These are phyloP conservation scores for Andrena bicolor DNA, from an alignment of 2,888 invertebrate species.

Conservation along the genomic window DNA sequence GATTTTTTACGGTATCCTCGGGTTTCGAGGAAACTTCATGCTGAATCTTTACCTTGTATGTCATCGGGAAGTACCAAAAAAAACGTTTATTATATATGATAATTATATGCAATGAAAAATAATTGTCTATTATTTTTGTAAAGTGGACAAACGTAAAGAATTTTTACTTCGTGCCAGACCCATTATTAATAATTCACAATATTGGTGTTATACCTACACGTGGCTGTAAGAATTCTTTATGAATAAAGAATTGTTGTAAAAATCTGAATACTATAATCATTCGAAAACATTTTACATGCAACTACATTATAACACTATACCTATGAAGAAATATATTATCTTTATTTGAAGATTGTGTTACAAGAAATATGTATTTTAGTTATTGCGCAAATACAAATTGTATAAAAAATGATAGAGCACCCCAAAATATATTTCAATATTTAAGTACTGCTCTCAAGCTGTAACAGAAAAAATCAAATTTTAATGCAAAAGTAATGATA, in stretches of 20 bases:
- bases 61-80: too few relatives aligned
- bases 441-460: slow-evolving; percentile 81
- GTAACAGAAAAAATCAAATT: slow-evolving; percentile 66
- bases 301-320: neutral
- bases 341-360: slow-evolving; percentile 43
- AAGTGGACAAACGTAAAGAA: slow-evolving; percentile 80
- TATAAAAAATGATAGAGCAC: slow-evolving; percentile 2
- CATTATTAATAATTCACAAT: slow-evolving; percentile 80
- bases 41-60: too few relatives aligned
- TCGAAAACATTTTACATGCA: neutral
- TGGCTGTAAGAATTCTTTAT: slow-evolving; percentile 83
- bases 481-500: neutral
- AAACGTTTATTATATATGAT: slow-evolving; percentile 66
- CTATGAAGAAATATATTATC: slow-evolving; percentile 36
- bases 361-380: slow-evolving; percentile 8
- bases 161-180: slow-evolving; percentile 79
- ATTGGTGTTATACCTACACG: slow-evolving; percentile 83
- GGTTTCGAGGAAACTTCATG: too few relatives aligned
- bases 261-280: slow-evolving; percentile 53
- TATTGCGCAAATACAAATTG: slow-evolving; percentile 1
- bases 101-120: slow-evolving; percentile 80
- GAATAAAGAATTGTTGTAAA: slow-evolving; percentile 85
- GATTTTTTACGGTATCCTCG: too few relatives aligned
- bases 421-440: slow-evolving; percentile 62
- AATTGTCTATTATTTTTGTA: slow-evolving; percentile 80